phyloP scores from a whole-genome alignment of 2,113 vertebrate genomes.

The Copsychus sechellarum region DNA sequence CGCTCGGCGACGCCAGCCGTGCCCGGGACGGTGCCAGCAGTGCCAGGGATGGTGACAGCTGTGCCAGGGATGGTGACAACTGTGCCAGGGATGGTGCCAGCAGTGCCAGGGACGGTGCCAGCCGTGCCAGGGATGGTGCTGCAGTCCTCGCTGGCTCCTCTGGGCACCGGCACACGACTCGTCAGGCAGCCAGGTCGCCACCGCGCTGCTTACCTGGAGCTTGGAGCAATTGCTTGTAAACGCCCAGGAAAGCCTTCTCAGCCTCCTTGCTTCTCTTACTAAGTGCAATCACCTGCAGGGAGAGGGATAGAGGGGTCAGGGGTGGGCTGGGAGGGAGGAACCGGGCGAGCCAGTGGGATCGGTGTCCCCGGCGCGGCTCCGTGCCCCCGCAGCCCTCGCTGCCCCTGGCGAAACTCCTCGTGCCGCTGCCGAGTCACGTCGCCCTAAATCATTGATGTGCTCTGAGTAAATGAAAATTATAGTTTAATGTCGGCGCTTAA shows the following conservation, averaged over 20 bases:
- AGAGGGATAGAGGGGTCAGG: not conserved
- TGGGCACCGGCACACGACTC: not conserved
- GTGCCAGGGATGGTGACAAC: not conserved
- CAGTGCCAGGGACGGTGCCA: not conserved
- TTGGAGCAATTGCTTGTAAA: conserved; percentile 94
- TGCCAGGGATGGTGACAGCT: not conserved
- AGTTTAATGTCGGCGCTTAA: conserved; percentile 62
- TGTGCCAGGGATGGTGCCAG: not conserved
- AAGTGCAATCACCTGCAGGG: conserved; percentile 91
- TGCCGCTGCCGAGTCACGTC: not conserved
- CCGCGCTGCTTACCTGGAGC: conserved; percentile 89
- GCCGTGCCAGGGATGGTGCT: not conserved
- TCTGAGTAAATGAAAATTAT: conserved; percentile 69
- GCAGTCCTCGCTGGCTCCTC: conserved; percentile 33
- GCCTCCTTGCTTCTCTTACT: conserved; percentile 97
- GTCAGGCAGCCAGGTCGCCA: conserved; percentile 28
- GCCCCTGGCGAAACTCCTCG: not conserved
- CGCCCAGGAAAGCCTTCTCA: conserved; percentile 92
- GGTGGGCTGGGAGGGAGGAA: not conserved
- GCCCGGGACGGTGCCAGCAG: not conserved
- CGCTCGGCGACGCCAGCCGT: not conserved
- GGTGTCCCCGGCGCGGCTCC: rapidly evolving
- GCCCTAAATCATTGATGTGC: conserved; percentile 54
- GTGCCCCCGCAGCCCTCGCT: not conserved
- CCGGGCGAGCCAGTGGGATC: rapidly evolving